Evolutionary conservation across 2,113 vertebrate genomes (phyloP).

Genomic region (Hystrix cristata): DNA sequence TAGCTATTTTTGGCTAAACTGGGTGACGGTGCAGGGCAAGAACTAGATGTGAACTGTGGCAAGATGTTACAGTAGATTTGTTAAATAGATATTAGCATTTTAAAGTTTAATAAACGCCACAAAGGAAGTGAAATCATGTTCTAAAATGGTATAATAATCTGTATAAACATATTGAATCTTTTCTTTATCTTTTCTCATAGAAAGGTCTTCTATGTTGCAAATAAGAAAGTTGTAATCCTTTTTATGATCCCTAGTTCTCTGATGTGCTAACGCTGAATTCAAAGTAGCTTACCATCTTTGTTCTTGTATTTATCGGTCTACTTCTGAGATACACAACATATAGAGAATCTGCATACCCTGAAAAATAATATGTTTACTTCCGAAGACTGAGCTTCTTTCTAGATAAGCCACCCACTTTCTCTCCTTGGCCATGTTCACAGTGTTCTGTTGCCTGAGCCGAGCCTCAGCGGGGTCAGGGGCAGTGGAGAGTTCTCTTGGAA

Average conservation of each 20-base stretch:
- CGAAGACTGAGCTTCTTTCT: background rate
- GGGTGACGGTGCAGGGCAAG: background rate
- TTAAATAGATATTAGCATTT: background rate
- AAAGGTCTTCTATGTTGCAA: background rate
- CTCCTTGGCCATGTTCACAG: background rate
- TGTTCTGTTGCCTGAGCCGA: background rate
- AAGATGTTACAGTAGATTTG: background rate
- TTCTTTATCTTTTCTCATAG: background rate
- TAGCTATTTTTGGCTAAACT: slow-evolving; percentile 41
- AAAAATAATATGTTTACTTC: background rate
- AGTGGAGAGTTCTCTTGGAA: background rate
- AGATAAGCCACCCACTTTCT: background rate
- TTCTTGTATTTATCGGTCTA: background rate
- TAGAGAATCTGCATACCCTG: background rate
- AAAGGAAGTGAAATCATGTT: slow-evolving; percentile 24
- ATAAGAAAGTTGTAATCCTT: background rate
- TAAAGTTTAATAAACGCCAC: slow-evolving; percentile 35
- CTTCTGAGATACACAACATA: background rate
- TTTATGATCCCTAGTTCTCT: background rate
- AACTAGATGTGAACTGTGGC: background rate
- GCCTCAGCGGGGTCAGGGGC: fast-evolving
- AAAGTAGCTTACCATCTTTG: background rate
- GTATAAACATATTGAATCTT: background rate
- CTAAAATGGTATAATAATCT: background rate
- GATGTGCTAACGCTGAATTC: background rate